phyloP scores from a whole-genome alignment of 1,140 invertebrate genomes.

The Cydia strobilella region DNA sequence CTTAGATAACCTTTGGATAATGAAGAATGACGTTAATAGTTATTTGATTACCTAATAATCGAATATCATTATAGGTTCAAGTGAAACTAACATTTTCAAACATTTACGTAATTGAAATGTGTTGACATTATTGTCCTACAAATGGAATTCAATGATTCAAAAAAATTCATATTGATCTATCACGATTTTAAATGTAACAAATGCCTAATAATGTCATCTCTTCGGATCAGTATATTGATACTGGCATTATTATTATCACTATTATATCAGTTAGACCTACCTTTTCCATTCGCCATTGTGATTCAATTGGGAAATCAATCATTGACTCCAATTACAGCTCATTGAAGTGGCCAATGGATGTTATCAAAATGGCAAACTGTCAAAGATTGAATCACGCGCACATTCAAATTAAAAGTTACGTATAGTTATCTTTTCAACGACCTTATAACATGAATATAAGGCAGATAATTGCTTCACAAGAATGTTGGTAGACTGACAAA shows the following conservation, averaged over 20 bases:
- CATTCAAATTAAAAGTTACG: background rate
- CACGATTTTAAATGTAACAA: background rate
- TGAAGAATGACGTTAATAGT: no score
- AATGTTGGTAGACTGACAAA: background rate
- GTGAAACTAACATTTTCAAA: background rate
- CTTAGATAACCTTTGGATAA: no score
- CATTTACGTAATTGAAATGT: background rate
- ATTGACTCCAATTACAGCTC: background rate
- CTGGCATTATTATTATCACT: background rate
- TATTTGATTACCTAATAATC: no score
- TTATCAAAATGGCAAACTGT: constrained; percentile 16
- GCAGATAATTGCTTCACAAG: background rate
- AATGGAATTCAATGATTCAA: background rate
- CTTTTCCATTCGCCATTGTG: constrained; percentile 10
- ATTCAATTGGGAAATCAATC: constrained; percentile 17
- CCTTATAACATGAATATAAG: background rate
- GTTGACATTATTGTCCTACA: background rate
- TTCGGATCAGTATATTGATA: background rate
- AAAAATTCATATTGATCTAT: constrained; percentile 10
- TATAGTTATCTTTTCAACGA: background rate
- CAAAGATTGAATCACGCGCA: constrained; percentile 4
- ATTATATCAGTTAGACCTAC: background rate
- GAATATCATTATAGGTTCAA: background rate
- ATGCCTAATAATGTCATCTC: background rate
- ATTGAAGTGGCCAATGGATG: background rate